Conservation (phyloP, 2,113 vertebrate species). For the Actinemys pallida region DNA sequence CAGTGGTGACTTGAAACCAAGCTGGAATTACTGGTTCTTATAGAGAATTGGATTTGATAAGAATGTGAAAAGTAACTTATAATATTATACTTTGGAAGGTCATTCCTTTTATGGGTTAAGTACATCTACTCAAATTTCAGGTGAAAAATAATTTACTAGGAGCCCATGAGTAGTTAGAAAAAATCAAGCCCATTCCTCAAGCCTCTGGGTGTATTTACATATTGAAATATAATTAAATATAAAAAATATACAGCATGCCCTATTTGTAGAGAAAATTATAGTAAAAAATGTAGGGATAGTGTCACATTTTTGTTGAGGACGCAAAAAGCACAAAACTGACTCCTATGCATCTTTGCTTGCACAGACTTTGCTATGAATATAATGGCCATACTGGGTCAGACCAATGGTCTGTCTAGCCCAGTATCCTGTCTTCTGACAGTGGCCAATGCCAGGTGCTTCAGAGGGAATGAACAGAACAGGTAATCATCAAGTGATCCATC, state of each 20-base stretch:
- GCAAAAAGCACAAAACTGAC: background rate
- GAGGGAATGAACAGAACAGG: too few relatives aligned
- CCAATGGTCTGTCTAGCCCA: too few relatives aligned
- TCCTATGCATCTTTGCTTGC: background rate
- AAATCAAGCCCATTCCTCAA: background rate
- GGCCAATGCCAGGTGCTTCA: too few relatives aligned
- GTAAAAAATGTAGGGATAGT: background rate
- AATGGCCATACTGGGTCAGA: too few relatives aligned
- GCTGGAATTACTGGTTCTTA: background rate
- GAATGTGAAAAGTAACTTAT: background rate
- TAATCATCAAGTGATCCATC: too few relatives aligned
- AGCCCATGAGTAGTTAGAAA: background rate
- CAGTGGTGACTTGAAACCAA: background rate
- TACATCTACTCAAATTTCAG: background rate
- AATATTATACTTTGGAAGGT: background rate
- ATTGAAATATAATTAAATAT: background rate
- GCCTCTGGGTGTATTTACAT: background rate
- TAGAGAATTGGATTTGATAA: background rate
- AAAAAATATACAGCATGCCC: background rate
- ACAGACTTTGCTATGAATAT: background rate
- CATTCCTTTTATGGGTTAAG: background rate
- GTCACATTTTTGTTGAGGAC: background rate
- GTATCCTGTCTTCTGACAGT: background rate
- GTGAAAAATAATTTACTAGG: background rate
- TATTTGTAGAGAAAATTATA: background rate